phyloP scores from a whole-genome alignment of 2,888 invertebrate species.

The Adelognathus sp. region DNA sequence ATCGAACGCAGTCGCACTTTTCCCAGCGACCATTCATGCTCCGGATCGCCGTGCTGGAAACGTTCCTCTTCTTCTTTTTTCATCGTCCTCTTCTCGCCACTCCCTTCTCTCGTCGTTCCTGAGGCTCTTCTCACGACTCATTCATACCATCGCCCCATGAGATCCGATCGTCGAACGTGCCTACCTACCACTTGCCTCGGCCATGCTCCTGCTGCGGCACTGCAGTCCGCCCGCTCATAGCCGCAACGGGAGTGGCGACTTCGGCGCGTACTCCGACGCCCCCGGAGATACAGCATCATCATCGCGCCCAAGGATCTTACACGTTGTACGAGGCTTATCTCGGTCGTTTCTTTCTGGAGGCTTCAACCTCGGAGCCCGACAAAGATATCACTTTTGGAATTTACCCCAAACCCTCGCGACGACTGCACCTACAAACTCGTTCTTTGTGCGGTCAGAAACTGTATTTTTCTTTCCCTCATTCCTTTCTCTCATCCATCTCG shows the following conservation, averaged over 20 bases:
- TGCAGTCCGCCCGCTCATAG: background rate
- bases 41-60: conserved; percentile 47
- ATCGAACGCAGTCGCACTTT: conserved; percentile 67
- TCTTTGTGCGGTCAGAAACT: no score
- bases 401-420: background rate
- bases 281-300: conserved; percentile 32
- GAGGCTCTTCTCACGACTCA: conserved; percentile 76
- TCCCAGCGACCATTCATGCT: conserved; percentile 73
- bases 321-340: conserved; percentile 26
- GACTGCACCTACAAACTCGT: background rate
- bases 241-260: conserved; percentile 26
- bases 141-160: conserved; percentile 75
- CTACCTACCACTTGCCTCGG: conserved; percentile 42
- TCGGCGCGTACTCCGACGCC: conserved; percentile 8
- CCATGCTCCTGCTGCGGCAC: conserved; percentile 12
- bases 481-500: no score
- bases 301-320: conserved; percentile 22
- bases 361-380: conserved; percentile 22
- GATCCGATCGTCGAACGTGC: conserved; percentile 69
- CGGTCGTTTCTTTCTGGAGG: conserved; percentile 20
- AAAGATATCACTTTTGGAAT: conserved; percentile 38
- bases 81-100: conserved; percentile 13
- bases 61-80: conserved; percentile 57
- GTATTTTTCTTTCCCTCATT: no score
- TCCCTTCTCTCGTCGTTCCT: background rate